Percentiles rank a stretch among this genome's conserved stretches.
Evolutionary conservation across 2,113 vertebrate genomes (phyloP).

Genomic region (Oreotrochilus melanogaster): DNA sequence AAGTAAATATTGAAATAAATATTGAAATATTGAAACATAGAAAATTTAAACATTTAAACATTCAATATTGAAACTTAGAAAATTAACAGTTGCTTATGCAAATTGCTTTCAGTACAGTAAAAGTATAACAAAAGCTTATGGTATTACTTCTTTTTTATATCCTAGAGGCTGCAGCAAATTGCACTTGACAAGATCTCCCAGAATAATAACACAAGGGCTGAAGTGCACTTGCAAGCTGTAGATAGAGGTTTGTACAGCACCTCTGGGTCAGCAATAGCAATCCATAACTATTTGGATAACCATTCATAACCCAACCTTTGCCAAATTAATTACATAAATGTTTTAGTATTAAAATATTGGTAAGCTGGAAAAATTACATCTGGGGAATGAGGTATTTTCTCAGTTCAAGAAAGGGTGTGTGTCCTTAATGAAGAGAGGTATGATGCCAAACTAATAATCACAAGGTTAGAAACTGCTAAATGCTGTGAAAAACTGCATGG

Average conservation of each 20-base stretch:
- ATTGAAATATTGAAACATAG: not conserved
- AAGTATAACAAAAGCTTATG: not conserved
- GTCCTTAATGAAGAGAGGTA: not conserved
- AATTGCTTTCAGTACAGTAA: not conserved
- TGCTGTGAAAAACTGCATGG: not conserved
- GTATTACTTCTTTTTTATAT: not conserved
- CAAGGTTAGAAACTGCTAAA: not conserved
- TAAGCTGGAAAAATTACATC: not conserved
- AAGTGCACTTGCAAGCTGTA: not conserved
- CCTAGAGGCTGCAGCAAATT: not conserved
- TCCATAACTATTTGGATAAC: not conserved
- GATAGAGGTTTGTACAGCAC: not conserved
- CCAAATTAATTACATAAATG: conserved; percentile 26
- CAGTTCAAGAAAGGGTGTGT: not conserved
- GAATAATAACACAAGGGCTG: not conserved
- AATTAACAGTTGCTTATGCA: not conserved
- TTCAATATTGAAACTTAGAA: not conserved
- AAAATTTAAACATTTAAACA: not conserved
- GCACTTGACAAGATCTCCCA: not conserved
- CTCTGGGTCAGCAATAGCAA: not conserved
- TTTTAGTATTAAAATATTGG: not conserved
- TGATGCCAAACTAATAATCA: not conserved
- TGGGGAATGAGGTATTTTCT: not conserved
- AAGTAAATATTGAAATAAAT: not conserved
- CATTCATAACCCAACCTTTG: not conserved